These are phyloP conservation scores for Oxyscelio sp. DNA, from an alignment of 2,888 invertebrate genomes.

Conservation along the genomic window DNA sequence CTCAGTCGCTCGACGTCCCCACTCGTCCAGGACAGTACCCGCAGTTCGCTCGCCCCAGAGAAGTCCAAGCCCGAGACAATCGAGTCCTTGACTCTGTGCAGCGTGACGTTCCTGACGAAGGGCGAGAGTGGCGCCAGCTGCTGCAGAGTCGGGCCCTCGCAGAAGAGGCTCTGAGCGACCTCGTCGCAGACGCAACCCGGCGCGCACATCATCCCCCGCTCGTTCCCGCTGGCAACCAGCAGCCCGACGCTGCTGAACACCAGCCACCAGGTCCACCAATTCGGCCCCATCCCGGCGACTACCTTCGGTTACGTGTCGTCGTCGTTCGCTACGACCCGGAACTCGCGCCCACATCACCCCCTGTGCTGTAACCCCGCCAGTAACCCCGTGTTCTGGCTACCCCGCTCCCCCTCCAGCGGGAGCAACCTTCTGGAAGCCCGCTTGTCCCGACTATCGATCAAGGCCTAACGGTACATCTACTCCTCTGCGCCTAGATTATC, in stretches of 20 bases:
- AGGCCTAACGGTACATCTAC: conserved; percentile 19
- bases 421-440: conserved; percentile 4
- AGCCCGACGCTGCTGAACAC: too few species aligned
- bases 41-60: too few species aligned
- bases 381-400: conserved; percentile 36
- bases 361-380: conserved; percentile 36
- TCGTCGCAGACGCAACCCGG: conserved; percentile 87
- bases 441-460: conserved; percentile 39
- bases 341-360: conserved; percentile 50
- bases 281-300: conserved; percentile 84
- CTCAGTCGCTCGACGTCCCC: too few species aligned
- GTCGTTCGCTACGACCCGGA: conserved; percentile 26
- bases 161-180: too few species aligned
- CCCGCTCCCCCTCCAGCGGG: conserved; percentile 19
- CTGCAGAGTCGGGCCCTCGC: too few species aligned
- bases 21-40: too few species aligned
- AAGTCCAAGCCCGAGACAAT: too few species aligned
- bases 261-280: conserved; percentile 77
- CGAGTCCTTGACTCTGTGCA: too few species aligned
- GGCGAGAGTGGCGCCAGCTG: too few species aligned
- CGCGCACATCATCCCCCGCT: too few species aligned
- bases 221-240: too few species aligned
- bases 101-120: too few species aligned
- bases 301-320: conserved; percentile 79
- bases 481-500: background rate